Conservation (phyloP, 2,888 invertebrate species). For the Metacarcinus magister region DNA sequence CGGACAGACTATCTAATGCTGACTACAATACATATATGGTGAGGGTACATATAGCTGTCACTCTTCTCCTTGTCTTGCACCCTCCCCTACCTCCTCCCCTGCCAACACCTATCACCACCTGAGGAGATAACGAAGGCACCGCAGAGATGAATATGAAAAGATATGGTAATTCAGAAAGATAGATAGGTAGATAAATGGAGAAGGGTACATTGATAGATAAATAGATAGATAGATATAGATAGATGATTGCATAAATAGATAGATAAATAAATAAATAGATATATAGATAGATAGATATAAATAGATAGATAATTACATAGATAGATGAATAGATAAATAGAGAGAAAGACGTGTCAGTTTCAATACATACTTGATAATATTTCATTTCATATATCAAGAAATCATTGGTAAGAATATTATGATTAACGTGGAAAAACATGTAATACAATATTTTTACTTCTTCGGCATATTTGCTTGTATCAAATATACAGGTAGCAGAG, state of each 20-base stretch:
- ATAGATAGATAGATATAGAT: constrained; percentile 60
- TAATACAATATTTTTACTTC: background rate
- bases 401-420: background rate
- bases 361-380: background rate
- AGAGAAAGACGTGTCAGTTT: background rate
- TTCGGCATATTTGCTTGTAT: background rate
- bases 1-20: background rate
- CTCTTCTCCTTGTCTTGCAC: background rate
- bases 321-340: constrained; percentile 63
- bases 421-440: background rate
- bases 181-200: background rate
- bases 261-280: constrained; percentile 63
- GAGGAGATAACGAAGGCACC: background rate
- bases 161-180: background rate
- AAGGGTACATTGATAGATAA: constrained; percentile 37
- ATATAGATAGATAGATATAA: constrained; percentile 49
- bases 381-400: background rate
- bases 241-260: constrained; percentile 46
- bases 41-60: background rate
- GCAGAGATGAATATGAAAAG: background rate
- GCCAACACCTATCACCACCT: background rate
- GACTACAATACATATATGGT: background rate
- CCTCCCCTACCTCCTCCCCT: background rate
- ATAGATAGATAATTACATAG: constrained; percentile 58
- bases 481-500: background rate